Conservation (phyloP, 2,888 invertebrate species). For the Drosophila tanythrix region DNA sequence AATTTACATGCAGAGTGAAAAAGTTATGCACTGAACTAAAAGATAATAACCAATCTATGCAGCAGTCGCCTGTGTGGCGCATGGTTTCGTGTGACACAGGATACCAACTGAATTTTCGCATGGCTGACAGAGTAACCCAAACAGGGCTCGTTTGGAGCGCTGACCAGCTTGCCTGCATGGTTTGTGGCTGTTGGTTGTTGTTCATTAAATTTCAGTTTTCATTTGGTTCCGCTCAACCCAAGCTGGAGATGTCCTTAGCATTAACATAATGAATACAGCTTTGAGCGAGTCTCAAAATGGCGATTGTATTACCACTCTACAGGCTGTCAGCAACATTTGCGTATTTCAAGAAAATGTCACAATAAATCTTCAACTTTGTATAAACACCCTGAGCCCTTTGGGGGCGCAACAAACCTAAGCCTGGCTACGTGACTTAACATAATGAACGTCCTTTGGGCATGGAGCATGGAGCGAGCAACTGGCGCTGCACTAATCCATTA, state of each 20-base stretch:
- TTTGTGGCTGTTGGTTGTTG: constrained; percentile 33
- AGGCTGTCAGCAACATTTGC: constrained; percentile 37
- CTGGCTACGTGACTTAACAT: constrained; percentile 77
- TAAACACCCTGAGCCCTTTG: constrained; percentile 23
- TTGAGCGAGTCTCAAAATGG: constrained; percentile 28
- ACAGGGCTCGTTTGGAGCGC: not conserved
- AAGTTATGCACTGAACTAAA: constrained; percentile 71
- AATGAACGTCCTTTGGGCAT: constrained; percentile 55
- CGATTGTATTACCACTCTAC: constrained; percentile 24
- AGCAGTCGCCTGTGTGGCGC: constrained; percentile 32
- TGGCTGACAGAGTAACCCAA: constrained; percentile 5
- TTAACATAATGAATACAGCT: constrained; percentile 9
- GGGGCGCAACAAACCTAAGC: constrained; percentile 11
- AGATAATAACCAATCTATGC: constrained; percentile 76
- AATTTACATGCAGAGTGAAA: constrained; percentile 77
- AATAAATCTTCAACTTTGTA: constrained; percentile 74
- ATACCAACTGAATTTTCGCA: constrained; percentile 31
- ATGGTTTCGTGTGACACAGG: constrained; percentile 15
- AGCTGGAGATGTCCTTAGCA: constrained; percentile 10
- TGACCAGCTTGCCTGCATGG: constrained; percentile 6
- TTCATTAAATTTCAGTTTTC: constrained; percentile 70
- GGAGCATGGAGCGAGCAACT: constrained; percentile 11
- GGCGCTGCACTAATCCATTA: constrained; percentile 81
- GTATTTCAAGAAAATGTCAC: constrained; percentile 67
- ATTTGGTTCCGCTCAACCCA: constrained; percentile 23